Conservation (phyloP, 1,140 invertebrate species). For the Drepana arcuata region DNA sequence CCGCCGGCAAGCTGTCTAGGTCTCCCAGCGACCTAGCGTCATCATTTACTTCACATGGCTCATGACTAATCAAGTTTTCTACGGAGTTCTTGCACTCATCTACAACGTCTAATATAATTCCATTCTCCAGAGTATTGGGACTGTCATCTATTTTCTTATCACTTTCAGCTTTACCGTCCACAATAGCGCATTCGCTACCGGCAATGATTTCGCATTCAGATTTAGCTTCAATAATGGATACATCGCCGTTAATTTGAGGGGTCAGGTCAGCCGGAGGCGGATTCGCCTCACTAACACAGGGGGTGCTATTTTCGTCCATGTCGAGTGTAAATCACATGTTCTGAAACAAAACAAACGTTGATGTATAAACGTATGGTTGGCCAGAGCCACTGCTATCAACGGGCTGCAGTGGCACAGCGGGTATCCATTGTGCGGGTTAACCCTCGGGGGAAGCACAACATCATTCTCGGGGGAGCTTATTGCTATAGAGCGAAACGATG, state of each 20-base stretch:
- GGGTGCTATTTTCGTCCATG: constrained; percentile 49
- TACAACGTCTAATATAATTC: constrained; percentile 3
- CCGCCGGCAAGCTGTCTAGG: constrained; percentile 53
- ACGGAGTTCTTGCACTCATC: constrained; percentile 31
- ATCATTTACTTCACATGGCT: constrained; percentile 47
- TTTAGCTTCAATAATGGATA: no score
- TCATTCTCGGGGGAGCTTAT: constrained; percentile 35
- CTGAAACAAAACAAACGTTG: constrained; percentile 50
- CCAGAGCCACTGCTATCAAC: constrained; percentile 29
- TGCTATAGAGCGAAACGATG: no score
- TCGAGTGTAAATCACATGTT: constrained; percentile 49
- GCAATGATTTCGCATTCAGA: neutral
- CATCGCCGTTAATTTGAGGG: no score
- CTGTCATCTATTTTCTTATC: neutral
- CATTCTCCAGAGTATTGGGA: no score
- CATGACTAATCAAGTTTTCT: no score
- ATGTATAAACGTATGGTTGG: constrained; percentile 8
- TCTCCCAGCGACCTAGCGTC: constrained; percentile 52
- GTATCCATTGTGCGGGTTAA: constrained; percentile 32
- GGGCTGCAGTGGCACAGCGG: constrained; percentile 27
- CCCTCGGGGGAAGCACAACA: constrained; percentile 17
- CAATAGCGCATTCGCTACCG: constrained; percentile 11
- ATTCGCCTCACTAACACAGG: no score
- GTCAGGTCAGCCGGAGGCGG: no score
- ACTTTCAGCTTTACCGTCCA: constrained; percentile 14